These are phyloP conservation scores for Melanchra persicariae DNA, from an alignment of 2,888 invertebrate species.

Conservation along the genomic window DNA sequence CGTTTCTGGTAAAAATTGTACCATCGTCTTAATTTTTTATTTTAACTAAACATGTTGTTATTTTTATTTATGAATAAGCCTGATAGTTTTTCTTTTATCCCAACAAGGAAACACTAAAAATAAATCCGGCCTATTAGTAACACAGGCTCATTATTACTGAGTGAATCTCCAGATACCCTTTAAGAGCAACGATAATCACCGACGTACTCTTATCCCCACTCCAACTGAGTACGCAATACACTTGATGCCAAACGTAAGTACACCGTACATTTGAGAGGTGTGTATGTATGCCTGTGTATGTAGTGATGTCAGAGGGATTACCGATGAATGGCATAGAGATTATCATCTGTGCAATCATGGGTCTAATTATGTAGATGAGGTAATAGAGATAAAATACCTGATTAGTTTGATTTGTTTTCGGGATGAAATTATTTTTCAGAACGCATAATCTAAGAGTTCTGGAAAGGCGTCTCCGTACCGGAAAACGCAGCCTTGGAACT, in stretches of 20 bases:
- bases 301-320: constrained; percentile 23
- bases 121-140: constrained; percentile 50
- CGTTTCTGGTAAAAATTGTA: too few species aligned
- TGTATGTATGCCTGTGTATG: constrained; percentile 7
- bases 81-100: neutral
- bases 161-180: constrained; percentile 60
- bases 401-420: neutral
- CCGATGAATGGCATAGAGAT: constrained; percentile 18
- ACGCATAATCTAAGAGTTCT: neutral
- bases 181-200: constrained; percentile 63
- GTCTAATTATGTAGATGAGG: constrained; percentile 16
- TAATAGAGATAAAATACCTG: neutral
- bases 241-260: constrained; percentile 40
- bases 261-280: constrained; percentile 38
- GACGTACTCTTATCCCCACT: constrained; percentile 60
- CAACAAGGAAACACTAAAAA: constrained; percentile 26
- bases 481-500: neutral
- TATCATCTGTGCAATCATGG: constrained; percentile 8
- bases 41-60: too few species aligned
- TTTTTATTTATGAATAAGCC: too few species aligned
- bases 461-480: neutral
- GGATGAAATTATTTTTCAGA: neutral
- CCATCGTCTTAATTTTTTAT: too few species aligned
- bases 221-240: constrained; percentile 51
- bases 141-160: constrained; percentile 63